Percentiles rank a stretch among this genome's conserved stretches.
phyloP scores from a whole-genome alignment of 2,888 invertebrate species.

The Drosophila macrospina region DNA sequence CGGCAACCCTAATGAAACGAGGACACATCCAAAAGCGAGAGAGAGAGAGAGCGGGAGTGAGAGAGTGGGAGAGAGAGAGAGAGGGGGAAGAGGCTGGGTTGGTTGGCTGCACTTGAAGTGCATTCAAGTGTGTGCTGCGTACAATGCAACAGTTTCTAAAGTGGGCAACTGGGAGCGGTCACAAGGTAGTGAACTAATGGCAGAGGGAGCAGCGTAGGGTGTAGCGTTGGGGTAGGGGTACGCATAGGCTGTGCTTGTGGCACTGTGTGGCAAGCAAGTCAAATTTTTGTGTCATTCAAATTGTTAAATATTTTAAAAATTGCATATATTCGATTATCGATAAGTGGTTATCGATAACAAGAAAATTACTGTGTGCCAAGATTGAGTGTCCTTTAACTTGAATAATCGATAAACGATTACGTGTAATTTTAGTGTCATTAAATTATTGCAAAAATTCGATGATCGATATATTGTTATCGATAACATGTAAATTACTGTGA shows the following conservation, averaged over 20 bases:
- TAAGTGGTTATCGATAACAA: no score
- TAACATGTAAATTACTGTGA: not conserved
- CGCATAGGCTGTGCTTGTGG: not conserved
- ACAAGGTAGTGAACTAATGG: not conserved
- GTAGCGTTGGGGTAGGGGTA: not conserved
- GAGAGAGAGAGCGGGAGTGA: slow-evolving; percentile 5
- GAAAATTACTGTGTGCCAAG: no score
- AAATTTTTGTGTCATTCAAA: slow-evolving; percentile 4
- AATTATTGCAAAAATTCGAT: no score
- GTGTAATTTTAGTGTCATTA: no score
- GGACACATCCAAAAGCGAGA: slow-evolving; percentile 17
- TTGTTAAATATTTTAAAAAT: no score
- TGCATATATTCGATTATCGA: no score
- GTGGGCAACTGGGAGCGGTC: slow-evolving; percentile 20
- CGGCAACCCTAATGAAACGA: slow-evolving; percentile 35
- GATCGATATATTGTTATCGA: no score
- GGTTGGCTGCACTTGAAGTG: slow-evolving; percentile 69
- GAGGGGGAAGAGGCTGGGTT: slow-evolving; percentile 4
- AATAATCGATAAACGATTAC: not conserved
- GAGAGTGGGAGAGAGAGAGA: slow-evolving; percentile 1
- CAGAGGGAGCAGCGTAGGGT: not conserved
- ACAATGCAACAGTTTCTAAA: slow-evolving; percentile 59
- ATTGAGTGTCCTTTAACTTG: no score
- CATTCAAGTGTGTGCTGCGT: slow-evolving; percentile 62
- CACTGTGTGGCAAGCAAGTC: slow-evolving; percentile 28